Evolutionary conservation across 2,888 invertebrate species (phyloP).

Genomic region (Drosophila affinis): DNA sequence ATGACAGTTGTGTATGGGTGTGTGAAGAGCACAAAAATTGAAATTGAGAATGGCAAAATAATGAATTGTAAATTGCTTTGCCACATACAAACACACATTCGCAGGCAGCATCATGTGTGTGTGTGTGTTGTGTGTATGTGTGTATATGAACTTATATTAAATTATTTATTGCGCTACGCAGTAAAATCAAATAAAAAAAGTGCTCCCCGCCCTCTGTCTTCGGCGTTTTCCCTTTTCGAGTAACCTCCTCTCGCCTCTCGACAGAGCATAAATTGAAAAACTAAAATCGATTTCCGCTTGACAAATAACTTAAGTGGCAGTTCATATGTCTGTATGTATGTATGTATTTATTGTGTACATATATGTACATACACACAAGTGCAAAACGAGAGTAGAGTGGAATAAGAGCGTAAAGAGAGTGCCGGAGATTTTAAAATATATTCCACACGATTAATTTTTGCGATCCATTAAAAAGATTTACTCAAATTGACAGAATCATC

Average conservation of each 20-base stretch:
- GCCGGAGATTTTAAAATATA: conserved; percentile 57
- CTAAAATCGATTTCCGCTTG: conserved; percentile 76
- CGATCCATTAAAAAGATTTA: conserved; percentile 79
- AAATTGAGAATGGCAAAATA: conserved; percentile 67
- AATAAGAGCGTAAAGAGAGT: neutral
- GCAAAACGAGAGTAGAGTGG: neutral
- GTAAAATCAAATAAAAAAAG: conserved; percentile 64
- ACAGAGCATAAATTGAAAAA: conserved; percentile 49
- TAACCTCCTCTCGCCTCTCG: neutral
- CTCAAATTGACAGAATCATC: conserved; percentile 78
- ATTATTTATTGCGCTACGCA: conserved; percentile 65
- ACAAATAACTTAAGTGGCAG: conserved; percentile 77
- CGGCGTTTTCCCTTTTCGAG: neutral
- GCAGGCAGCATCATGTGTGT: neutral
- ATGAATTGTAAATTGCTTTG: conserved; percentile 62
- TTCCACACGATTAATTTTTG: conserved; percentile 79
- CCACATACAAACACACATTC: conserved; percentile 6
- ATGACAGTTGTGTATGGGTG: conserved; percentile 13
- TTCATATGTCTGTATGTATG: conserved; percentile 34
- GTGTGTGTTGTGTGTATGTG: neutral
- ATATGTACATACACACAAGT: conserved; percentile 14
- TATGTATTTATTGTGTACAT: neutral
- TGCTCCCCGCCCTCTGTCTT: neutral
- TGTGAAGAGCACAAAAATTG: conserved; percentile 49
- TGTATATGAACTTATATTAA: conserved; percentile 32